Percentiles rank a stretch among this genome's conserved stretches.
Evolutionary conservation across 2,797 vertebrate species (phyloP).

Genomic region (Melanotaenia boesemani): DNA sequence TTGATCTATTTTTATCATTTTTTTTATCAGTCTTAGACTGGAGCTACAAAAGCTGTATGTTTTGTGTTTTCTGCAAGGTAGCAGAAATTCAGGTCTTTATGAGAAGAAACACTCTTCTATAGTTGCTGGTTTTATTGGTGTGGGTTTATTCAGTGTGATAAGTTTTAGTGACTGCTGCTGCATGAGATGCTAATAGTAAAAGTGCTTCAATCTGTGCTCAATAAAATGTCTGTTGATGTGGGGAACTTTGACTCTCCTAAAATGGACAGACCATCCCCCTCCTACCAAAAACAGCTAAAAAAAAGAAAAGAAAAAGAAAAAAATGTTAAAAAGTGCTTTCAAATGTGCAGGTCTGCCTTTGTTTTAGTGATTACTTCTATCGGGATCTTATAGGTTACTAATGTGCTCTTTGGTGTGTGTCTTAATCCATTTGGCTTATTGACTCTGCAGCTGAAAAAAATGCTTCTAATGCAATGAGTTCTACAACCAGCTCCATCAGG

Average conservation of each 20-base stretch:
- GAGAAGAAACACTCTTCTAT: too few relatives aligned
- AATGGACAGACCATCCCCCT: neutral
- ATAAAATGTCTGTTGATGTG: neutral
- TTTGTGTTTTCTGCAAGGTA: neutral
- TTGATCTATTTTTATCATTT: neutral
- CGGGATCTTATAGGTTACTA: conserved; percentile 32
- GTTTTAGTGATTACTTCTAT: conserved; percentile 63
- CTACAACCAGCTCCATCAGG: neutral
- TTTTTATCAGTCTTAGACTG: neutral
- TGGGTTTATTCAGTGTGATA: neutral
- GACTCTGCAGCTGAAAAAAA: conserved; percentile 41
- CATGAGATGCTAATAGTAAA: neutral
- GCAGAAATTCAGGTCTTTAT: neutral
- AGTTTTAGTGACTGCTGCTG: neutral
- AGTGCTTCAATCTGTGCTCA: neutral
- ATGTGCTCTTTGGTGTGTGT: conserved; percentile 37
- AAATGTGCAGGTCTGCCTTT: conserved; percentile 10
- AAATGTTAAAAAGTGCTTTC: neutral
- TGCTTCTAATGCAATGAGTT: conserved; percentile 55
- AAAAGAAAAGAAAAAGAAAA: neutral
- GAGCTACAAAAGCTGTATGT: neutral
- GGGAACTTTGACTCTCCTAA: neutral
- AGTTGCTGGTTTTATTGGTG: neutral
- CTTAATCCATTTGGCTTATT: conserved; percentile 68
- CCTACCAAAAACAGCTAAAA: neutral